Base-by-base conservation (phyloP, 2,113 vertebrate genomes). In the Cariama cristata region DNA sequence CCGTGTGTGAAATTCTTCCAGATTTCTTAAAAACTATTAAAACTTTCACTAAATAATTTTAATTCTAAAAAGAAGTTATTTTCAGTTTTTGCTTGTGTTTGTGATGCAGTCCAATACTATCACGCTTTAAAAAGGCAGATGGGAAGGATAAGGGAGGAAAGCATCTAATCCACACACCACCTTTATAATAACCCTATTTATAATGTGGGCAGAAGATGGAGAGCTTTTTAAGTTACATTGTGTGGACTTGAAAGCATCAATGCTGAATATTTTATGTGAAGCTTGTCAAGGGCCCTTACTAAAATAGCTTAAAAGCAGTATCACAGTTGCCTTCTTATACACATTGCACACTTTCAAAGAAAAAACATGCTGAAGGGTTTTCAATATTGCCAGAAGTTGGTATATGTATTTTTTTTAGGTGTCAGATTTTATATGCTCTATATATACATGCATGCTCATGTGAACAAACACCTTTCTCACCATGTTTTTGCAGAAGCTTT, bases 211-310 rank as follows among this genome's bases (percentile, higher is more conserved):
- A 81, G 89, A 91, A 91, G 86, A 90, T 49, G 15, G 59, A 90
- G 94, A 82, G 84, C 91, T 92, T 95, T 97, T 93, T 83, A 28
- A 85, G 86, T 96, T 95, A 93, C 97, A 89, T 86, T 90, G 86
- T 82, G 92, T 94, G 86, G 95, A 93, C 96, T 95, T 96, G 93
- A 96, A 97, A 97, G 96, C 92, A 91, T 81, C 87, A 64, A 23
- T 74, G 62, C 84, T 97, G 96, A 98, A 96, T 98, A 96, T 97
- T 98, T 97, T 93, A 97, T 98, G 92, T 94, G 93, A 94, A 95
- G 93, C 86, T 89, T 98, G 90, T 96, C 90, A 93, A 90, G 80
- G 76, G 58, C 79, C 95, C 63, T 91, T 90, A 89, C 90, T 93
- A 94, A 95, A 96, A 96, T 81, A 95, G 93, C 91, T 94, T 95